A percentile compares a stretch with the other conserved stretches of the same genome.
These are phyloP conservation scores for Sinella curviseta DNA, from an alignment of 1,140 invertebrate species.

Conservation along the genomic window DNA sequence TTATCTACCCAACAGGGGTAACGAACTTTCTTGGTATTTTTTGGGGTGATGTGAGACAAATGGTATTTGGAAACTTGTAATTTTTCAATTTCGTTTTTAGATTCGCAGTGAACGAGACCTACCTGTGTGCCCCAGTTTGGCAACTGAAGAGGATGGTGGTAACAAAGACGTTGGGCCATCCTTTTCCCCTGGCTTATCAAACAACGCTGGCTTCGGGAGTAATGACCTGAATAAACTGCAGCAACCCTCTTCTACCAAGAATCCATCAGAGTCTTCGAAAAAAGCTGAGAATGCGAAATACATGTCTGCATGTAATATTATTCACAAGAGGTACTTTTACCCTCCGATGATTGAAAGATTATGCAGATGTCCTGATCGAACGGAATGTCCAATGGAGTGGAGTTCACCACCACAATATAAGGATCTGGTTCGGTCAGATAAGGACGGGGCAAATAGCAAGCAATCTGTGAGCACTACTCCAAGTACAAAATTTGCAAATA, in stretches of 20 bases:
- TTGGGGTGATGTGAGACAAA: neutral
- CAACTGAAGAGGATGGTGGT: neutral
- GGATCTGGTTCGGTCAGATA: neutral
- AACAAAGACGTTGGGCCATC: neutral
- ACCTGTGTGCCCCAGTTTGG: constrained; percentile 53
- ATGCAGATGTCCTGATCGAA: constrained; percentile 60
- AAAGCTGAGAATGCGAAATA: constrained; percentile 38
- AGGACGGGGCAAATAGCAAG: neutral
- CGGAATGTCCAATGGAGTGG: constrained; percentile 60
- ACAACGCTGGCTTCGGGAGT: neutral
- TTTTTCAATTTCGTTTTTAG: constrained; percentile 49
- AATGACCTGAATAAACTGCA: neutral
- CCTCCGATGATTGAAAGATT: constrained; percentile 58
- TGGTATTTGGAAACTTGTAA: neutral
- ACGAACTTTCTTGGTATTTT: neutral
- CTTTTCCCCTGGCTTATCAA: neutral
- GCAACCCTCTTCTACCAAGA: neutral
- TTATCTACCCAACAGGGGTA: constrained; percentile 34
- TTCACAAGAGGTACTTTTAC: constrained; percentile 61
- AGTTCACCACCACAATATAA: constrained; percentile 36
- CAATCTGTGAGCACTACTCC: neutral
- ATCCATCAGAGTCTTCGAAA: neutral
- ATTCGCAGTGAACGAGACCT: constrained; percentile 60
- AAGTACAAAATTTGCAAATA: neutral
- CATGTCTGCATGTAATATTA: constrained; percentile 58